Evolutionary conservation across 2,113 vertebrate species (phyloP).

Genomic region (Alectura lathami): DNA sequence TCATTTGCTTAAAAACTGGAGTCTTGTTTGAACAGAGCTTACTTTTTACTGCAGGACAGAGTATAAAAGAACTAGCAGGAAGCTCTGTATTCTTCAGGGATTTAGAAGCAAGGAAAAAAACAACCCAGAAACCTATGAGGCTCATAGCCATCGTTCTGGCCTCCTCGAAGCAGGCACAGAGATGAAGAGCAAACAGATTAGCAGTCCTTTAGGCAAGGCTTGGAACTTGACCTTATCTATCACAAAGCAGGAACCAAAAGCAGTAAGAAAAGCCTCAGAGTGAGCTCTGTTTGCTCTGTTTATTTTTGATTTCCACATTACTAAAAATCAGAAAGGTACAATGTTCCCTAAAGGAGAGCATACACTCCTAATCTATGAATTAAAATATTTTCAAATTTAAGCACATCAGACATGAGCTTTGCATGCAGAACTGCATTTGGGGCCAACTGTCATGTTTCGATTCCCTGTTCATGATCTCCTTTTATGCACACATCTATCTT

Average conservation of each 20-base stretch:
- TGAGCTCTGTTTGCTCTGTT: background rate
- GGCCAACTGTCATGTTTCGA: background rate
- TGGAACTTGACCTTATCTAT: background rate
- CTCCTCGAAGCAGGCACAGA: background rate
- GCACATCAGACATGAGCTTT: background rate
- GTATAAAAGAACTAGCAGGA: background rate
- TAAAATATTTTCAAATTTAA: background rate
- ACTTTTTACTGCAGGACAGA: background rate
- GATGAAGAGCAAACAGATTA: background rate
- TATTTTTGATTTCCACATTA: background rate
- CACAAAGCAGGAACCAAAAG: background rate
- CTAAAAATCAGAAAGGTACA: background rate
- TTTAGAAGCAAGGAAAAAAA: slow-evolving; percentile 12
- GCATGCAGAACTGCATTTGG: background rate
- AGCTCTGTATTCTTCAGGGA: background rate
- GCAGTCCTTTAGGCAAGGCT: background rate
- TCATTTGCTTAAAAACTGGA: slow-evolving; percentile 10
- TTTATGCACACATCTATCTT: background rate
- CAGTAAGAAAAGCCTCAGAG: background rate
- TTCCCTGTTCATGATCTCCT: background rate
- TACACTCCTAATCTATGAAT: background rate
- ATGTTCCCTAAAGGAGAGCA: fast-evolving
- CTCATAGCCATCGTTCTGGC: background rate
- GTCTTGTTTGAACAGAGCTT: background rate
- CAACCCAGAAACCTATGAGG: background rate